Evolutionary conservation across 2,888 invertebrate genomes (phyloP).

Genomic region (Acleris holmiana): DNA sequence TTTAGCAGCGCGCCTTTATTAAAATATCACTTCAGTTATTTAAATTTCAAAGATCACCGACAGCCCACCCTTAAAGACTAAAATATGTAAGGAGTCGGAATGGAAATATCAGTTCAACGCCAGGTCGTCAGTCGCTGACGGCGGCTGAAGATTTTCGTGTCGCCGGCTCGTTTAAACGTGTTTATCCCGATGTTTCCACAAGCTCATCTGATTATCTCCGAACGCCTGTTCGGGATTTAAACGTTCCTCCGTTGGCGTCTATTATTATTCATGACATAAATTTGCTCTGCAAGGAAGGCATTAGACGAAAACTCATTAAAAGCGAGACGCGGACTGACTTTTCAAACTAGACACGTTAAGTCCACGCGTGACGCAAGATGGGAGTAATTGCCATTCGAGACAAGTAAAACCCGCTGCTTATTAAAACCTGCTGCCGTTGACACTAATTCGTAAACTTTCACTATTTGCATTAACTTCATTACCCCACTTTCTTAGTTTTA

Average conservation of each 20-base stretch:
- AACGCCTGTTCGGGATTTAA: constrained; percentile 77
- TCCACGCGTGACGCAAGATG: constrained; percentile 77
- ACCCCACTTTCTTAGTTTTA: constrained; percentile 22
- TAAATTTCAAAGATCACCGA: constrained; percentile 27
- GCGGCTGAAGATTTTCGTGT: constrained; percentile 52
- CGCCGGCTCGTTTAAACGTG: constrained; percentile 67
- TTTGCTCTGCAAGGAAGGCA: constrained; percentile 77
- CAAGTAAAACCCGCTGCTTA: constrained; percentile 70
- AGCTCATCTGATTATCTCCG: constrained; percentile 59
- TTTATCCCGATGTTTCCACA: constrained; percentile 72
- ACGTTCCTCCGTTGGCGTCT: constrained; percentile 73
- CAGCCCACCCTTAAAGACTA: constrained; percentile 21
- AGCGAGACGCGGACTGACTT: constrained; percentile 80
- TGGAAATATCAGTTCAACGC: constrained; percentile 2
- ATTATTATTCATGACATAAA: constrained; percentile 84
- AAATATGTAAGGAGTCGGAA: constrained; percentile 2
- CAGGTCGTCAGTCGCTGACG: constrained; percentile 21
- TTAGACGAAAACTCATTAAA: constrained; percentile 84
- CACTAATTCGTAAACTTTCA: constrained; percentile 70
- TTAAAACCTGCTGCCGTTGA: constrained; percentile 71
- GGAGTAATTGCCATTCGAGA: constrained; percentile 76
- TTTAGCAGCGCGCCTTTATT: constrained; percentile 26
- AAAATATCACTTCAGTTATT: constrained; percentile 29
- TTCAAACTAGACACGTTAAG: constrained; percentile 83
- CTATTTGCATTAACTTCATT: constrained; percentile 44